These are phyloP conservation scores for Rhagologus leucostigma DNA, from an alignment of 2,113 vertebrate species.

Conservation along the genomic window DNA sequence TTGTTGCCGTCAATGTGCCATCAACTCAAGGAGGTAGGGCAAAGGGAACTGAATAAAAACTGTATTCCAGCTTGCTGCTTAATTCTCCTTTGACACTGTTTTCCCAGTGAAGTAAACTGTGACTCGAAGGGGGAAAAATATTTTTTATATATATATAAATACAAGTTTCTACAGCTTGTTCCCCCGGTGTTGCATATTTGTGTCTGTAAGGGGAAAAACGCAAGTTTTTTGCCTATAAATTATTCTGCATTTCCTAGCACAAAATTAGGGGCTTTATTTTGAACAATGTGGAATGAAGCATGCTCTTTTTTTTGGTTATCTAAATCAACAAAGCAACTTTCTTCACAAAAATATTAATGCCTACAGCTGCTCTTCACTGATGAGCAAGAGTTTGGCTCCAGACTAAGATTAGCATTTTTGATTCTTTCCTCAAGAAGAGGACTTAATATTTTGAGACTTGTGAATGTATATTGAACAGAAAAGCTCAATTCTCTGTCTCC, in stretches of 20 bases:
- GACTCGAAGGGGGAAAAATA: neutral
- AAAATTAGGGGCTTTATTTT: constrained; percentile 41
- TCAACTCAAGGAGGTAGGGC: constrained; percentile 95
- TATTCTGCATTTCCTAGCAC: constrained; percentile 42
- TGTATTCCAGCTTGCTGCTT: constrained; percentile 57
- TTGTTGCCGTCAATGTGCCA: constrained; percentile 96
- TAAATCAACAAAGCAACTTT: neutral
- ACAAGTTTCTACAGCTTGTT: neutral
- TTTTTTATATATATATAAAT: neutral
- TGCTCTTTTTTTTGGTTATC: neutral
- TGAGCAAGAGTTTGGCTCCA: neutral
- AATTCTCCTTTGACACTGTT: constrained; percentile 46
- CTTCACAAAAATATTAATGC: neutral
- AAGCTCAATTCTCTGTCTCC: neutral
- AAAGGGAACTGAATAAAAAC: constrained; percentile 41
- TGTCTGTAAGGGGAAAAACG: neutral
- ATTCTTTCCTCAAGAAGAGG: neutral
- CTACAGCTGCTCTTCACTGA: neutral
- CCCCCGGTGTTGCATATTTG: neutral
- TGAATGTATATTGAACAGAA: neutral
- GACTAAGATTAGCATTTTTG: neutral
- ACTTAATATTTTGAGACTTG: neutral
- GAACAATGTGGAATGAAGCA: constrained; percentile 19
- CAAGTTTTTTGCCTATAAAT: constrained; percentile 35
- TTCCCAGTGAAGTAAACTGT: constrained; percentile 17